These are phyloP conservation scores for Phyllotreta striolata DNA, from an alignment of 2,888 invertebrate species.

Conservation along the genomic window DNA sequence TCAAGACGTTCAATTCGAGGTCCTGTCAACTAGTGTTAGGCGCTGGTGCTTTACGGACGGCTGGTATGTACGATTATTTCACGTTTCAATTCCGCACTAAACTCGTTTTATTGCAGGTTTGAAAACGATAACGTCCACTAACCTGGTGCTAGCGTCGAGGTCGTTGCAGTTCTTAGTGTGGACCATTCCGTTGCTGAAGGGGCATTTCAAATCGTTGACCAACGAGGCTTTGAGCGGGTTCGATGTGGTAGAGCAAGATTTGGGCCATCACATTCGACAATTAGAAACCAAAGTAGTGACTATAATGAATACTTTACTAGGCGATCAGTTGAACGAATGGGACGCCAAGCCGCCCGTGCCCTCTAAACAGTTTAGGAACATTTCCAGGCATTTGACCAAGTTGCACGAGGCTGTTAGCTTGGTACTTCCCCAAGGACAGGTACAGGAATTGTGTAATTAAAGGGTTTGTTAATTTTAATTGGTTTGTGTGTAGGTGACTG, in stretches of 20 bases:
- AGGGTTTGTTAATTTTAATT: slow-evolving; percentile 4
- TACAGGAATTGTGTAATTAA: slow-evolving; percentile 53
- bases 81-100: not conserved
- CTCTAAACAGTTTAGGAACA: slow-evolving; percentile 86
- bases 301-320: slow-evolving; percentile 87
- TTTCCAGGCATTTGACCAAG: slow-evolving; percentile 88
- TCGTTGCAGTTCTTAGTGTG: slow-evolving; percentile 83
- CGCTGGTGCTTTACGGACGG: slow-evolving; percentile 94
- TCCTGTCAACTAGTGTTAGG: slow-evolving; percentile 95
- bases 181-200: slow-evolving; percentile 76
- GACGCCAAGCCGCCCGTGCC: slow-evolving; percentile 95
- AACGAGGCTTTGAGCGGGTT: slow-evolving; percentile 67
- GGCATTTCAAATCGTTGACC: slow-evolving; percentile 72
- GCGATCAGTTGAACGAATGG: slow-evolving; percentile 85
- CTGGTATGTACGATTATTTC: slow-evolving; percentile 65
- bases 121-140: slow-evolving; percentile 93
- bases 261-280: slow-evolving; percentile 89
- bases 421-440: slow-evolving; percentile 81
- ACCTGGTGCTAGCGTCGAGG: slow-evolving; percentile 86
- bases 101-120: slow-evolving; percentile 55
- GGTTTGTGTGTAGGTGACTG: slow-evolving; percentile 52
- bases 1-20: slow-evolving; percentile 86
- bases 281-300: slow-evolving; percentile 90
- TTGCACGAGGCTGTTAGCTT: slow-evolving; percentile 89
- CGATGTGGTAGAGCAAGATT: slow-evolving; percentile 79